Percentiles rank a stretch among this genome's conserved stretches.
phyloP scores from a whole-genome alignment of 2,113 vertebrate genomes.

The Benitochromis conjunctus region DNA sequence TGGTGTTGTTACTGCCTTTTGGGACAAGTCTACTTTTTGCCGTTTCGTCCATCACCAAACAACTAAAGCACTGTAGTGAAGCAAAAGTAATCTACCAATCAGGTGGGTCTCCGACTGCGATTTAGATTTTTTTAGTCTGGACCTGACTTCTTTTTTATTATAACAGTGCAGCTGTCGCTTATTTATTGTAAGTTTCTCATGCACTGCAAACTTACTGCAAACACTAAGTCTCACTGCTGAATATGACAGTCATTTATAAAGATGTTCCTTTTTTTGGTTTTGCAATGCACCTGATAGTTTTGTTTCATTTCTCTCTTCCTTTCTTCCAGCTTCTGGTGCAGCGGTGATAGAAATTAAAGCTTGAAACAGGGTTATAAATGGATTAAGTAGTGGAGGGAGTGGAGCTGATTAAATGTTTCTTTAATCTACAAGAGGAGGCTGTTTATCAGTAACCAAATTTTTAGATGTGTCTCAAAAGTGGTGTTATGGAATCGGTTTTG shows the following conservation, averaged over 20 bases:
- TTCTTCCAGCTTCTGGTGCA: not conserved
- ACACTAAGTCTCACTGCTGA: not conserved
- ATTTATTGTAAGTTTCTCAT: not conserved
- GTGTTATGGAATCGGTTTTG: not conserved
- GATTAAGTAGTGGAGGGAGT: not conserved
- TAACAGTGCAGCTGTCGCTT: not conserved
- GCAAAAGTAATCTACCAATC: not conserved
- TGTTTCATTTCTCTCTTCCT: not conserved
- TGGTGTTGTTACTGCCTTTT: not conserved
- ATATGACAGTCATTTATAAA: not conserved
- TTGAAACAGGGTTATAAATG: not conserved
- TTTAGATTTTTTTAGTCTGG: not conserved
- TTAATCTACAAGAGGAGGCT: not conserved
- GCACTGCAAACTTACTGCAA: not conserved
- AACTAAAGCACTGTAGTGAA: not conserved
- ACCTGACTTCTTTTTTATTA: not conserved
- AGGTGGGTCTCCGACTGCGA: not conserved
- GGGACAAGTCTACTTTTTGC: not conserved
- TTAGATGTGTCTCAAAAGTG: not conserved
- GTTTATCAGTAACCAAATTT: not conserved
- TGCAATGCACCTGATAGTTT: not conserved
- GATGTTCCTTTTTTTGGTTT: not conserved
- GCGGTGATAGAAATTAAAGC: not conserved
- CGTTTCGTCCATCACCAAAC: not conserved
- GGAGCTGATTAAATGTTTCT: not conserved